A percentile compares a stretch with the other conserved stretches of the same genome.
Evolutionary conservation across 2,888 invertebrate genomes (phyloP).

Genomic region (Temnothorax unifasciatus): DNA sequence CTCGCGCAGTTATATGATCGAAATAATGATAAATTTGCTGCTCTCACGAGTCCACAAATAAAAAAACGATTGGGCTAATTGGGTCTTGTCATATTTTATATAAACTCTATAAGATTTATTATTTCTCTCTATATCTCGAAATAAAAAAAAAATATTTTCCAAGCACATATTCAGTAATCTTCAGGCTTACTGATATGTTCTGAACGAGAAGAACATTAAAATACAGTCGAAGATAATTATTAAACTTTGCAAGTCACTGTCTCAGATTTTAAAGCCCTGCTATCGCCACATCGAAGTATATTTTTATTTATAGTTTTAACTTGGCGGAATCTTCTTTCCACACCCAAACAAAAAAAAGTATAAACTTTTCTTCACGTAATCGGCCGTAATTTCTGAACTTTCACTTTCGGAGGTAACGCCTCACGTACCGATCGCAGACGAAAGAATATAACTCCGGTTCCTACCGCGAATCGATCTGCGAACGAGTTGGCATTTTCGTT

Average conservation of each 20-base stretch:
- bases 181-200: not conserved
- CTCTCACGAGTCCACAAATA: not conserved
- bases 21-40: not conserved
- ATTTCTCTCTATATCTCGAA: not conserved
- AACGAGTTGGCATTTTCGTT: slow-evolving; percentile 43
- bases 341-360: not conserved
- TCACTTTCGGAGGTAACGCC: slow-evolving; percentile 51
- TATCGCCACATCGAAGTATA: not conserved
- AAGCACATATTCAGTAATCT: not conserved
- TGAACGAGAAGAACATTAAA: not conserved
- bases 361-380: slow-evolving; percentile 36
- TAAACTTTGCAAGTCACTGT: not conserved
- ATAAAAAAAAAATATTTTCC: not conserved
- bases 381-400: slow-evolving; percentile 53
- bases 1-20: not conserved
- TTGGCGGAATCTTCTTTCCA: slow-evolving; percentile 44
- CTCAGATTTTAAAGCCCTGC: not conserved
- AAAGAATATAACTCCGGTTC: slow-evolving; percentile 38
- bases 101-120: not conserved
- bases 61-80: not conserved
- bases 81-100: not conserved
- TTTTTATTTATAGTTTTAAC: slow-evolving; percentile 26
- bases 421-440: slow-evolving; percentile 14
- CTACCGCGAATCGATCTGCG: slow-evolving; percentile 44
- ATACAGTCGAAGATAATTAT: not conserved